phyloP scores from a whole-genome alignment of 1,140 invertebrate genomes.

The Lepeophtheirus salmonis region DNA sequence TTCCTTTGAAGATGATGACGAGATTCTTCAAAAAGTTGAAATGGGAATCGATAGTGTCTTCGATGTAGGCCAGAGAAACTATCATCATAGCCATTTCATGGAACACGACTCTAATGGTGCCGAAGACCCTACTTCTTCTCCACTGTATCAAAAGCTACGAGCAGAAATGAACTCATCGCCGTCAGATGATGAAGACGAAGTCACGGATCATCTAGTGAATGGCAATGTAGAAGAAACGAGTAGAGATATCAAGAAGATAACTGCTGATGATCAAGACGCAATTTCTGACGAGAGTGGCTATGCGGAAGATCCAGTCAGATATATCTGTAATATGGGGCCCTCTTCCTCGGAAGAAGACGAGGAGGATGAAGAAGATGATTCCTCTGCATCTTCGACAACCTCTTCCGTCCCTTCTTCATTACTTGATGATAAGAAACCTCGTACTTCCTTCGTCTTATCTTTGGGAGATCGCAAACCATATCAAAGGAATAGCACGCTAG shows the following conservation, averaged over 20 bases:
- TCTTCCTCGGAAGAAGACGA: neutral
- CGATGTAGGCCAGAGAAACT: neutral
- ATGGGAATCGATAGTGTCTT: neutral
- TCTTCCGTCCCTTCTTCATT: neutral
- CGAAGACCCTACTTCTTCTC: neutral
- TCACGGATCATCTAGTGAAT: slow-evolving; percentile 1
- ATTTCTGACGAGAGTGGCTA: slow-evolving; percentile 17
- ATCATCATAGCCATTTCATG: neutral
- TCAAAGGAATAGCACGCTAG: neutral
- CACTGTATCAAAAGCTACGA: neutral
- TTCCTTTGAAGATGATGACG: slow-evolving; percentile 22
- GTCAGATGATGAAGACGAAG: neutral
- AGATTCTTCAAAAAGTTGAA: slow-evolving; percentile 16
- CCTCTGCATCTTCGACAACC: neutral
- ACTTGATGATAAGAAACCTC: neutral
- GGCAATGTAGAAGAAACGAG: neutral
- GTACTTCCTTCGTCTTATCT: neutral
- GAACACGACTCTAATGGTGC: neutral
- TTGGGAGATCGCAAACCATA: neutral
- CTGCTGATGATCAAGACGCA: neutral
- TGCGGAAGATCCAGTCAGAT: slow-evolving; percentile 1
- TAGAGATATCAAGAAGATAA: neutral
- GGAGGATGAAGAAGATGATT: neutral
- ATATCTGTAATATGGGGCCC: neutral
- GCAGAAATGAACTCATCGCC: neutral